Evolutionary conservation across 1,140 invertebrate species (phyloP), one percentile per base, ranked within the genome.

Genomic region (Aphelenchoides avenae): DNA sequence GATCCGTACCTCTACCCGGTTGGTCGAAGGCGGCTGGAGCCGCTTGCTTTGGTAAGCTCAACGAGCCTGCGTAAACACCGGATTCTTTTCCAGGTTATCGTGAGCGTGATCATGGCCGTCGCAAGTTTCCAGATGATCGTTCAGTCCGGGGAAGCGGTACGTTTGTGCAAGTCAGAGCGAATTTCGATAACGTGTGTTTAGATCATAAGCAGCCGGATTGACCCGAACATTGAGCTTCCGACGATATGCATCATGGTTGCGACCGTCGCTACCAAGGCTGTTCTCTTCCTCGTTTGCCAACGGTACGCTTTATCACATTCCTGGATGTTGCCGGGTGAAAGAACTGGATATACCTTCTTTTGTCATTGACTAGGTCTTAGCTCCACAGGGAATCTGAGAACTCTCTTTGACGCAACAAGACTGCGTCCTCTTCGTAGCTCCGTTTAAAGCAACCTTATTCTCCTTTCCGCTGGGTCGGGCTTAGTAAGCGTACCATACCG

Each of bases 1-100:
- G 75, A 81, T 61, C 77, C 76, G 3, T 80, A 81, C 56, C 40
- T 68, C 30, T 81, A 81, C 68, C 80, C 80, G 13, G 69, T 76
- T 47, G 80, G 80, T 70, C 52, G 79, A 44, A 81, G 79, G 13
- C 65, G 77, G 18, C 68, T 81, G 31, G 81, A 81, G 44, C 80
- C 80, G 5, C 50, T 81, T 7, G 73, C 77, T 27, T 76, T 81
- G 26, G 74, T 81, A 13, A 70, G 78, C 20, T 7, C 13, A 36
- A 36, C 18, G 18, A 36, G 13, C 34, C 13, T 13, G 34, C 34
- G 13, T 36, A 36, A 36, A 36, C 34, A 13, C 18, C 13, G 18
- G 18, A 36, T 36, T 36, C 13, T 11, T 3, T 52, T 71, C 39
- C 39, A 64, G 68, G 52, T 71, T n/a, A 50, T 75, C 51, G 73